Conservation (phyloP, 2,888 invertebrate genomes). For the Eupithecia centaureata region DNA sequence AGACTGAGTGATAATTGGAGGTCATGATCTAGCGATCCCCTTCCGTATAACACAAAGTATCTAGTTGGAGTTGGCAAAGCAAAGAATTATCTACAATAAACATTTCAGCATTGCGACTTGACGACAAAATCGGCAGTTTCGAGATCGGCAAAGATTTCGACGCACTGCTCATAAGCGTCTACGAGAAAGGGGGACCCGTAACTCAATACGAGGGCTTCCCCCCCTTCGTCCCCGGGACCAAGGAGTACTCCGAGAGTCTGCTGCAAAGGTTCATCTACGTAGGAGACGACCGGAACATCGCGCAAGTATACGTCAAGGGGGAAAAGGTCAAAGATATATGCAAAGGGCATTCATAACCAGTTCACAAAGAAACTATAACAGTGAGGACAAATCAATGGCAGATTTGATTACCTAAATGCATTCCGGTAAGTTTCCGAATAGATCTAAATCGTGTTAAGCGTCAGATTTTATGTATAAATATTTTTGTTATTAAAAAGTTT, state of each 20-base stretch:
- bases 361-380: neutral
- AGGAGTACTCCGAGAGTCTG: slow-evolving; percentile 82
- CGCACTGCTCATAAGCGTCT: slow-evolving; percentile 90
- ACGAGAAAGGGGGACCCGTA: slow-evolving; percentile 72
- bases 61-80: too few species aligned
- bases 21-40: too few species aligned
- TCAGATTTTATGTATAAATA: neutral
- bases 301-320: slow-evolving; percentile 90
- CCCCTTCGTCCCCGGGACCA: slow-evolving; percentile 44
- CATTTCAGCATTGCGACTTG: slow-evolving; percentile 87
- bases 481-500: neutral
- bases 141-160: slow-evolving; percentile 93
- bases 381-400: slow-evolving; percentile 1
- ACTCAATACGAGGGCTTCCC: slow-evolving; percentile 72
- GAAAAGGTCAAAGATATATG: slow-evolving; percentile 53
- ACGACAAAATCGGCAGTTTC: slow-evolving; percentile 90
- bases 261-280: slow-evolving; percentile 90
- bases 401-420: neutral
- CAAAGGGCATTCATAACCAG: neutral
- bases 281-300: slow-evolving; percentile 93
- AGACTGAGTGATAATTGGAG: too few species aligned
- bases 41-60: too few species aligned
- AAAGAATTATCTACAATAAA: neutral
- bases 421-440: neutral
- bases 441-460: neutral